These are phyloP conservation scores for Fistularia commersonii DNA, from an alignment of 2,797 vertebrate species.

Conservation along the genomic window DNA sequence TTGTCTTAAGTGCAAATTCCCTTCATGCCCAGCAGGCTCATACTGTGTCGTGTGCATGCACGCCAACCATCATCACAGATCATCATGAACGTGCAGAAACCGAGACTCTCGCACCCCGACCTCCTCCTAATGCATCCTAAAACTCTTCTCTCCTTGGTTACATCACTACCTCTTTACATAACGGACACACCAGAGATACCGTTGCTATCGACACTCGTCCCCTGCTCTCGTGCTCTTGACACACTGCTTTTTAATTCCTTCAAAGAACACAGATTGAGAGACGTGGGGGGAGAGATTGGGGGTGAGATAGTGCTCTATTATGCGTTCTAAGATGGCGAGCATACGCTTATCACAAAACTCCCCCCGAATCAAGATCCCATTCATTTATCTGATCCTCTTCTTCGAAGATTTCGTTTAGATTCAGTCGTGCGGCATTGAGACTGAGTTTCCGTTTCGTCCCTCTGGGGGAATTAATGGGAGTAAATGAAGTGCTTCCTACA, in stretches of 20 bases:
- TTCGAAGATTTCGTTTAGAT: constrained; percentile 13
- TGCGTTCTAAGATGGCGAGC: constrained; percentile 13
- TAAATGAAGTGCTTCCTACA: constrained; percentile 43
- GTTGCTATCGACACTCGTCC: constrained; percentile 15
- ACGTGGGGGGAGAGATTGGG: constrained; percentile 14
- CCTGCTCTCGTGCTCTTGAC: constrained; percentile 2
- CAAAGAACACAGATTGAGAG: constrained; percentile 20
- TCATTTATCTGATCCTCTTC: constrained; percentile 27
- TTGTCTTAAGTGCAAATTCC: too few species aligned
- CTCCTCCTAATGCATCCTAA: too few species aligned
- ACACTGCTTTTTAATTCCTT: constrained; percentile 35
- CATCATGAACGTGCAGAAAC: too few species aligned
- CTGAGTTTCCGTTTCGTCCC: constrained; percentile 29
- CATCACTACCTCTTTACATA: constrained; percentile 38
- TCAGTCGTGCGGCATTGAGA: constrained; percentile 13
- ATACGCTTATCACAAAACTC: constrained; percentile 33
- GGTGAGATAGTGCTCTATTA: constrained; percentile 17
- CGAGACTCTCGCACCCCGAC: too few species aligned
- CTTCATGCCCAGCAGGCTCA: too few species aligned
- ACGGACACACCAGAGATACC: constrained; percentile 13
- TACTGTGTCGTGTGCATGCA: too few species aligned
- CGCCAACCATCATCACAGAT: too few species aligned
- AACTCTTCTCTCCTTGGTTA: too few species aligned
- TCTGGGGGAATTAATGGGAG: constrained; percentile 30
- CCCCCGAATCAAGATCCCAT: constrained; percentile 18